phyloP scores from a whole-genome alignment of 2,113 vertebrate species.

The Hippocampus barbouri region DNA sequence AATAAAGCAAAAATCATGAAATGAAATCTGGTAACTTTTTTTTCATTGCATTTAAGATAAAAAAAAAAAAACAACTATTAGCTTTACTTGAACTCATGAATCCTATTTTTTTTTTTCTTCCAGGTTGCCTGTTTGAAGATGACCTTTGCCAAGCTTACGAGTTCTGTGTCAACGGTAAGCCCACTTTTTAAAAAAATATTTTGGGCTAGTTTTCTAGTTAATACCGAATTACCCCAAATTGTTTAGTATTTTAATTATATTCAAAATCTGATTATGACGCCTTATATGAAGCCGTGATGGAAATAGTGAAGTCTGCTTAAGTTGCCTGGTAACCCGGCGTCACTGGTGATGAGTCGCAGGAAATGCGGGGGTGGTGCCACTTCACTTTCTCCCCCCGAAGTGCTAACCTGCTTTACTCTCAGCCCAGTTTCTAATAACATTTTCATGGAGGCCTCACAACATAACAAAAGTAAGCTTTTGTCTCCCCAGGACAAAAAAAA shows the following conservation, averaged over 20 bases:
- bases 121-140: slow-evolving; percentile 69
- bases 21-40: too few species aligned
- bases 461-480: neutral
- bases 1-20: too few species aligned
- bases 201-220: neutral
- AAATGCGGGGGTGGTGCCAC: slow-evolving; percentile 54
- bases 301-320: slow-evolving; percentile 31
- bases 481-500: neutral
- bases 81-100: neutral
- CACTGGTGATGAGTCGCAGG: slow-evolving; percentile 39
- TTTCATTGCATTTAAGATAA: too few species aligned
- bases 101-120: slow-evolving; percentile 21
- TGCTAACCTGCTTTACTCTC: slow-evolving; percentile 66
- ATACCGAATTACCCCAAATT: neutral
- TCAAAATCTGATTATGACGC: too few species aligned
- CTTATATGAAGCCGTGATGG: slow-evolving; percentile 21
- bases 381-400: slow-evolving; percentile 55
- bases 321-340: slow-evolving; percentile 20
- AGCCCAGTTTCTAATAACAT: slow-evolving; percentile 30
- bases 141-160: slow-evolving; percentile 59
- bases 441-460: neutral
- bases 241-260: too few species aligned
- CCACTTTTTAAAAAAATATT: neutral
- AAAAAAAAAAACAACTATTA: neutral
- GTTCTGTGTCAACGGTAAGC: slow-evolving; percentile 68